Percentiles rank a stretch among this genome's conserved stretches.
phyloP scores from a whole-genome alignment of 2,797 vertebrate species.

The Natrix natrix region DNA sequence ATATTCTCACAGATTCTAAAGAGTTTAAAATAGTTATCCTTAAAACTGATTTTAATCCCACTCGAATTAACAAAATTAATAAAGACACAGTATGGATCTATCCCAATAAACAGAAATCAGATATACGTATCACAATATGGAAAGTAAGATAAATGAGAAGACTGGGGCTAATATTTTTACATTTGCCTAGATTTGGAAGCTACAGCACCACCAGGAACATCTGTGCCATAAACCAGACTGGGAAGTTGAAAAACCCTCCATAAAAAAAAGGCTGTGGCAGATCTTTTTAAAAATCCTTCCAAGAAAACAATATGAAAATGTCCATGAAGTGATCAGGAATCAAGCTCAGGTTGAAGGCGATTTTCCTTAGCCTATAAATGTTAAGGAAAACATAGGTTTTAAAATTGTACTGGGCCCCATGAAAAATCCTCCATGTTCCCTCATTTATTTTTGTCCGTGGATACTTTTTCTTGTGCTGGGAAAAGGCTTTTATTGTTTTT shows the following conservation, averaged over 20 bases:
- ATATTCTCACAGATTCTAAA: not conserved
- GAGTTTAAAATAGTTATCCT: not conserved
- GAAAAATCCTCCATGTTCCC: conserved; percentile 40
- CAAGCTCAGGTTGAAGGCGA: not conserved
- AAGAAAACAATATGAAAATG: not conserved
- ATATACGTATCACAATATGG: not conserved
- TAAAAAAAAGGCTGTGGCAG: not conserved
- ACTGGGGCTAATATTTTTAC: not conserved
- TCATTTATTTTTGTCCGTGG: conserved; percentile 57
- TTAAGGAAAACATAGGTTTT: not conserved
- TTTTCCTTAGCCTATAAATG: not conserved
- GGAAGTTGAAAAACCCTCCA: not conserved
- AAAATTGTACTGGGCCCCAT: not conserved
- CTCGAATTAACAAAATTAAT: not conserved
- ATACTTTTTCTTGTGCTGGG: not conserved
- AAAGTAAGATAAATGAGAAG: not conserved
- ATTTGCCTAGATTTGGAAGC: not conserved
- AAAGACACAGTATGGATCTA: too few relatives aligned
- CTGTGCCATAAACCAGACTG: not conserved
- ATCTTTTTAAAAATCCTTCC: not conserved
- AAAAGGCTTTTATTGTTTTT: conserved; percentile 19
- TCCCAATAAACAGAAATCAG: not conserved
- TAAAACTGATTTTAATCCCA: not conserved
- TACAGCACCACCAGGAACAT: not conserved
- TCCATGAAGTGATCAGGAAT: not conserved